Base-by-base conservation (phyloP, 2,888 invertebrate species). In the Cylloceria caligata region DNA sequence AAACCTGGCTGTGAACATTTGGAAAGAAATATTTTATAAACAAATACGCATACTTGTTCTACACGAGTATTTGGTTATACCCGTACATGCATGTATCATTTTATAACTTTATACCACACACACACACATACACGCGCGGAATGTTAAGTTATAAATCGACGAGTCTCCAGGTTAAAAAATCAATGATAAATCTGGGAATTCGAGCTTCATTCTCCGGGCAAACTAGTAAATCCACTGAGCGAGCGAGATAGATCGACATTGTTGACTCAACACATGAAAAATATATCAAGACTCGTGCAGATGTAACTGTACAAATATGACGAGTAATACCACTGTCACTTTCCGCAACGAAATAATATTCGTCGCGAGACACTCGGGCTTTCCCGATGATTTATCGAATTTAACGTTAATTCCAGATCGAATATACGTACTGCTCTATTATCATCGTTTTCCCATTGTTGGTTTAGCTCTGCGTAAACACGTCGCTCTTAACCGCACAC, bases 281-380 rank as follows among this genome's bases (percentile, higher is more conserved):
- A 39, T 9, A 64, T 64, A 16, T 52, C 24, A 52, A 52, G 57
- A n/a, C 16, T 34, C 34, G 21, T 9, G 6, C 42, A 42, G 24
- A 42, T 36, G 42, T 19, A 64, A 64, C 19, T 42, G 16, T 21
- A 5, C 64, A 64, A 65, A 42, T 27, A 45, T 13, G 19, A 2
- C 4, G 27, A 47, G 24, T 30, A 2, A 19, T 7, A 30, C 19
- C 45, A 11, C n/a, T 47, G 42, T 65, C 65, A 65, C 9, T 47
- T 47, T 16, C 27, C 47, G 4, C 24, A 30, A 30, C 30, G 65
- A 65, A 30, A 30, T 67, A 49, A 67, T 67, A 49, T 67, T 67
- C 49, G 47, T 30, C 19, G 47, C 13, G 16, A 16, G 13, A n/a
- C 16, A 7, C 16, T 47, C 19, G 1, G 19, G 42, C 6, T 64